Percentiles rank a stretch among this genome's conserved stretches.
Conservation (phyloP, 1,140 invertebrate species). For the Hycleus cichorii region DNA sequence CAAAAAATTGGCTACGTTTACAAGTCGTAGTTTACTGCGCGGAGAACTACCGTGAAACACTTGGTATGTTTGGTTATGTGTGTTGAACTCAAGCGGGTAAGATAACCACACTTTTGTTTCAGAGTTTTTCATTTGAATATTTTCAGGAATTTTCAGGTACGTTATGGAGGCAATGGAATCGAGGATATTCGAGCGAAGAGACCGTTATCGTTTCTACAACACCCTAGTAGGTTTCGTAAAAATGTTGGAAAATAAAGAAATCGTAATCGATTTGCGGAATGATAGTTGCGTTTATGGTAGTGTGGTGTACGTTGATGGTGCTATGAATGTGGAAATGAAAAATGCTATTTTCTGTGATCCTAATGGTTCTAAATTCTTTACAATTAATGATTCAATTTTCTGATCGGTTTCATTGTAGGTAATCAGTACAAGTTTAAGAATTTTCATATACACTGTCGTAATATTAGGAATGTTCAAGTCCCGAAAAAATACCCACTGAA, state of each 20-base stretch:
- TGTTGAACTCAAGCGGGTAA: too few relatives aligned
- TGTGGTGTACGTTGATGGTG: conserved; percentile 32
- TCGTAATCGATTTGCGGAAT: conserved; percentile 34
- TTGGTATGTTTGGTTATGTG: too few relatives aligned
- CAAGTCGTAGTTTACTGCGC: too few relatives aligned
- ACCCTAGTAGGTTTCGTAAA: conserved; percentile 30
- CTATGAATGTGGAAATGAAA: conserved; percentile 37
- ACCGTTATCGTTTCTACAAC: conserved; percentile 29
- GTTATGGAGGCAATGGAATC: background rate
- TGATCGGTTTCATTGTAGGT: conserved; percentile 18
- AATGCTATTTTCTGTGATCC: conserved; percentile 31
- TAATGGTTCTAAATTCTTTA: conserved; percentile 19
- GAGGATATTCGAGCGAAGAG: conserved; percentile 9
- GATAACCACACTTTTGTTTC: too few relatives aligned
- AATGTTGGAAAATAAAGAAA: conserved; percentile 28
- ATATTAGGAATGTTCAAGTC: conserved; percentile 34
- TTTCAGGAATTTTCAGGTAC: background rate
- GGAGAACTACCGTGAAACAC: too few relatives aligned
- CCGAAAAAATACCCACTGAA: conserved; percentile 23
- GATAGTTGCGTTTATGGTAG: conserved; percentile 33
- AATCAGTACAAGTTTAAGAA: conserved; percentile 23
- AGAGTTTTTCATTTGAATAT: background rate
- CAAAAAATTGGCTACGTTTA: too few relatives aligned
- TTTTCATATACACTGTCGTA: conserved; percentile 29
- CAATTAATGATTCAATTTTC: background rate